phyloP scores from a whole-genome alignment of 2,797 vertebrate genomes.

The Enteromius treurensis region DNA sequence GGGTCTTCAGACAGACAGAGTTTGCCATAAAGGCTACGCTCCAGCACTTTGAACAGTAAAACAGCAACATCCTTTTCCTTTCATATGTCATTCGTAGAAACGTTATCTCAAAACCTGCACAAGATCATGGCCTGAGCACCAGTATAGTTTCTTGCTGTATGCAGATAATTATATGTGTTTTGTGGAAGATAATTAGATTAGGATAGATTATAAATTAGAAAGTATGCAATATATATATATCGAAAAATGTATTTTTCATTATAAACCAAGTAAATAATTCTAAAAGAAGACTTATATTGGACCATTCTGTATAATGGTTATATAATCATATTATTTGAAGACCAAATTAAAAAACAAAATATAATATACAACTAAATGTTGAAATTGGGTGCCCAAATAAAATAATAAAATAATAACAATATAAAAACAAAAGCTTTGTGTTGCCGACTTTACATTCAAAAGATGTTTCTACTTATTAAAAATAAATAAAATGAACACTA shows the following conservation, averaged over 20 bases:
- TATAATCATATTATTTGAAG: not conserved
- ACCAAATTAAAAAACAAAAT: not conserved
- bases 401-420: not conserved
- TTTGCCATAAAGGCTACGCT: constrained; percentile 18
- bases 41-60: constrained; percentile 28
- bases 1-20: constrained; percentile 5
- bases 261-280: not conserved
- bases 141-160: no score
- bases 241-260: not conserved
- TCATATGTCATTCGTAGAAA: not conserved
- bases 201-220: no score
- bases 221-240: no score
- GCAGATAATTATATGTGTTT: not conserved
- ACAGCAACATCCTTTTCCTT: constrained; percentile 10
- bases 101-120: not conserved
- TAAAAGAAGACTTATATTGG: not conserved
- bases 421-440: no score
- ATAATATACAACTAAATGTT: not conserved
- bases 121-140: not conserved
- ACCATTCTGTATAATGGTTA: not conserved
- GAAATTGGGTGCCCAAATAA: not conserved
- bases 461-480: no score
- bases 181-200: not conserved
- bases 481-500: not conserved
- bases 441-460: no score